Base-by-base conservation (phyloP, 1,140 invertebrate species). In the Elymnias hypermnestra region DNA sequence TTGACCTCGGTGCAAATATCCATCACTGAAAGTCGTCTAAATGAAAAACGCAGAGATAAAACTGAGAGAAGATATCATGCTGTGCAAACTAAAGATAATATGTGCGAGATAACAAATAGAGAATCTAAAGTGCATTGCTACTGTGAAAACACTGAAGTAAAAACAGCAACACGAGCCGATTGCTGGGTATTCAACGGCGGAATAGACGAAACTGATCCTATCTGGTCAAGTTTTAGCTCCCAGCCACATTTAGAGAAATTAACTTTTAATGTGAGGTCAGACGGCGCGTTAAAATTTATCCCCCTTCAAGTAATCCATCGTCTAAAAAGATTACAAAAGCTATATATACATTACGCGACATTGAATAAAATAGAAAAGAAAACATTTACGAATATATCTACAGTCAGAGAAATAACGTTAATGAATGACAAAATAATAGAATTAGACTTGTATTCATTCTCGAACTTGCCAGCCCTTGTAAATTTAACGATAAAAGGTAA, bases 401-500 rank as follows among this genome's bases (percentile, higher is more conserved):
- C 88, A 6, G 69, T 95, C 7, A 85, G 87, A 47, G 90, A 93
- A 57, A 90, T 95, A 64, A 89, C 88, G 17, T 69, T 95, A 51
- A 89, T 88, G 39, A 88, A 90, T 33, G 93, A 94, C 76, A 87
- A 89, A 54, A 94, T 96, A 49, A 82, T 88, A n/a, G 83, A 74
- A 2, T 69, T 95, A 51, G 88, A 88, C 44, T 88, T 88, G 57
- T 89, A 91, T 49, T 87, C 93, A 1, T 92, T 96, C 70, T 87
- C 90, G 35, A 89, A 91, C 56, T 88, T 94, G 53, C 88, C 86
- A 1, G 62, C 74, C 48, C 79, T 95, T 37, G 88, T 89, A 28
- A 87, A 90, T 19, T 85, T 94, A 53, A 91, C 89, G 63, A 83
- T 95, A 58, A 90, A 91, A 50, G 90, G 92, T 50, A 95, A 95